Evolutionary conservation across 2,797 vertebrate genomes (phyloP), one percentile per base, ranked within the genome.

Genomic region (Pseudochaenichthys georgianus): DNA sequence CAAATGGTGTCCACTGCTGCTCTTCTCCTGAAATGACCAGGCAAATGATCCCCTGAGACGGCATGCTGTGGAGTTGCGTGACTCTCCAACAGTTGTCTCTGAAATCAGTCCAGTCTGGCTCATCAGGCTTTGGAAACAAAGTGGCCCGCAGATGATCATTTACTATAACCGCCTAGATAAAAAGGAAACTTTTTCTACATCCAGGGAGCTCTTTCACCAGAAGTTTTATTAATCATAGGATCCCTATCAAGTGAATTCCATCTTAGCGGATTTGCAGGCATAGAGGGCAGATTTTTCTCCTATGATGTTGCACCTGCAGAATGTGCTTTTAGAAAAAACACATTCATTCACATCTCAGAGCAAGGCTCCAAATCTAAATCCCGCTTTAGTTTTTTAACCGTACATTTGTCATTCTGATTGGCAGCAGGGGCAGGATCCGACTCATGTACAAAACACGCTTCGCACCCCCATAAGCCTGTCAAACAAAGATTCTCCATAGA

Each of bases 401-500:
- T 64, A 21, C 61, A 54, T 83, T 81, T 78, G 69, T 72, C 79
- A 11, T 47, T 68, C 5, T 62, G 70, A 53, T 81, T 75, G 77
- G 58, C 69, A 76, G 72, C 66, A 43, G 23, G 28, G 78, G 66
- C 59, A 58, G 62, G 80, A 90, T 88, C 47, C 75, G 80, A 84
- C 85, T 79, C 70, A 75, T 73, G 70, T 53, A 64, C 67, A 87
- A 92, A 90, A 88, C 78, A 83, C 4, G 64, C 69, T 66, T 75
- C 15, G 38, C 73, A 43, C 94, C 94, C 94, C 83, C 91, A 94
- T 94, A 50, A 57, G 77, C 83, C 86, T 90, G 90, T 92, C 90
- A 92, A 73, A 76, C 59, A 19, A 70, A 87, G 91, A 92, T 92
- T 88, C 88, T 84, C 82, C 63, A 42, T 9, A 86, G 89, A 93